Percentiles rank a stretch among this genome's conserved stretches.
Conservation (phyloP, 2,888 invertebrate species). For the Cecidostiba fungosa region DNA sequence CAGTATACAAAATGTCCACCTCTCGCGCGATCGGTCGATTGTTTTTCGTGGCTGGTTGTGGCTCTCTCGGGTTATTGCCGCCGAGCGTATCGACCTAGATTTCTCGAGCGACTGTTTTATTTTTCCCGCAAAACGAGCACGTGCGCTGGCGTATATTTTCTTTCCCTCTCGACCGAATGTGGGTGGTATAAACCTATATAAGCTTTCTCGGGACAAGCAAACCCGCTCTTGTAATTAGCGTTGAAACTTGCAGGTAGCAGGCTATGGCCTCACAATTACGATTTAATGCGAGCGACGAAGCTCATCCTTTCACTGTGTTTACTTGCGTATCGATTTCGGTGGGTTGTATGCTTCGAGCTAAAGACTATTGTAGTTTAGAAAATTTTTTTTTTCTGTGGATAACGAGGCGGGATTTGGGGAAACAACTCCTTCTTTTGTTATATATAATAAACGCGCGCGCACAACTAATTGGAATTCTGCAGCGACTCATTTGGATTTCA, state of each 20-base stretch:
- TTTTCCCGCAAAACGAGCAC: background rate
- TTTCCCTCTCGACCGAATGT: background rate
- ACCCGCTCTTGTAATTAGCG: background rate
- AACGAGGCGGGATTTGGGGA: too few species aligned
- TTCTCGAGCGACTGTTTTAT: background rate
- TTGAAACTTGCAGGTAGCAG: background rate
- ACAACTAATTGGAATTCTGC: conserved; percentile 19
- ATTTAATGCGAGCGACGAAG: background rate
- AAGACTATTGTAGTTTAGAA: background rate
- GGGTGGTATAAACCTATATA: background rate
- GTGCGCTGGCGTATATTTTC: background rate
- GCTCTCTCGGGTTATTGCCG: background rate
- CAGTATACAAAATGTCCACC: background rate
- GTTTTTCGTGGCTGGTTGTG: background rate
- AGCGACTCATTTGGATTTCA: conserved; percentile 44
- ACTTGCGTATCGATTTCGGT: background rate
- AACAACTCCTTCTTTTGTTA: too few species aligned
- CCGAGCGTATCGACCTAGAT: background rate
- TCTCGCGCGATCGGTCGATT: background rate
- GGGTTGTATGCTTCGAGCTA: background rate
- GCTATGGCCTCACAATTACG: background rate
- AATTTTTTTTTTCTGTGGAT: background rate
- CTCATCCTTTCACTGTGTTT: background rate
- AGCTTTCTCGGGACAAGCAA: conserved; percentile 2
- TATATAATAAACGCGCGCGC: background rate